Conservation (phyloP, 2,797 vertebrate genomes). For the Natrix natrix region DNA sequence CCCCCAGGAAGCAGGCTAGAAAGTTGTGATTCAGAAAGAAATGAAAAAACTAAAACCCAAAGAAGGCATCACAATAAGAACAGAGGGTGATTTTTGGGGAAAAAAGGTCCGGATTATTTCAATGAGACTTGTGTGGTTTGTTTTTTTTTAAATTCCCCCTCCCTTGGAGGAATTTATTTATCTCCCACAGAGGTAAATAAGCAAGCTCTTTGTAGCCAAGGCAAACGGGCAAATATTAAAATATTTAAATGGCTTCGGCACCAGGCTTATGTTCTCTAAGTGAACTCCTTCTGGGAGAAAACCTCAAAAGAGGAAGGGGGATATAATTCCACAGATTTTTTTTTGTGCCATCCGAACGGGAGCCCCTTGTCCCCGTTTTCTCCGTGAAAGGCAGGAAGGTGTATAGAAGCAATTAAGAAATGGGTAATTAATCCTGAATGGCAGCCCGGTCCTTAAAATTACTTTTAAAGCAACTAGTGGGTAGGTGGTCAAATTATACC, state of each 20-base stretch:
- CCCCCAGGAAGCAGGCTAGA: not conserved
- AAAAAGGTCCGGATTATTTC: not conserved
- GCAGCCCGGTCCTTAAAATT: conserved; percentile 53
- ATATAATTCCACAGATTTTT: not conserved
- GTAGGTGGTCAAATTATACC: conserved; percentile 74
- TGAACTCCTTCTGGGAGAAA: not conserved
- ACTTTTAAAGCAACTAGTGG: conserved; percentile 62
- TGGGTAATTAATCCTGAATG: not conserved
- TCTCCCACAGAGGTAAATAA: not conserved
- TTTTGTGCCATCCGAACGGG: not conserved
- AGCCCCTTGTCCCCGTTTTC: not conserved
- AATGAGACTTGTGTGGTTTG: not conserved
- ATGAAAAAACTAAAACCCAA: not conserved
- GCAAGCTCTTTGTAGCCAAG: not conserved
- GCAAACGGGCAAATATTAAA: not conserved
- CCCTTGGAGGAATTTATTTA: not conserved
- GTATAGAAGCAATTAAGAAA: not conserved
- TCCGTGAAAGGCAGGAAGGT: not conserved
- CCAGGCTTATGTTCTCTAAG: not conserved
- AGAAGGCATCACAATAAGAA: not conserved
- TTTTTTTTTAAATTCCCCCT: not conserved
- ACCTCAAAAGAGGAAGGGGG: not conserved
- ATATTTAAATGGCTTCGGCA: not conserved
- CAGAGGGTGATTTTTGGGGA: not conserved
- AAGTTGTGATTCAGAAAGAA: not conserved